Conservation (phyloP, 2,113 vertebrate genomes). For the Rafetus swinhoei region DNA sequence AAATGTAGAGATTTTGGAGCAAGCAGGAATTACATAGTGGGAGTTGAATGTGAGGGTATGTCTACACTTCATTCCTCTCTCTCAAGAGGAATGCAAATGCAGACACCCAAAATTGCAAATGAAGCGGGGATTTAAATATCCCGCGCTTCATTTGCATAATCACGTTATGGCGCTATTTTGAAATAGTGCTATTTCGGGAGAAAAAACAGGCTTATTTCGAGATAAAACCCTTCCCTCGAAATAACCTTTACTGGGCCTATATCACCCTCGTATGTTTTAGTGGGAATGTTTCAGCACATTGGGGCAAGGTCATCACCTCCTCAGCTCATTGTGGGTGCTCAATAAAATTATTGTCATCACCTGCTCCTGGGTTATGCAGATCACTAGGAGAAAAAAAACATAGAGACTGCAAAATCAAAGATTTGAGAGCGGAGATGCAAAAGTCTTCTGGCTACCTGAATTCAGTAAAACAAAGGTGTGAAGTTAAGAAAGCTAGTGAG, state of each 20-base stretch:
- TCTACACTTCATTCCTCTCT: too few relatives aligned
- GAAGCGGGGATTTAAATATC: too few relatives aligned
- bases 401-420: not conserved
- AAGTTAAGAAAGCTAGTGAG: not conserved
- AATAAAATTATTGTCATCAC: not conserved
- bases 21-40: not conserved
- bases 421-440: not conserved
- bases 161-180: too few relatives aligned
- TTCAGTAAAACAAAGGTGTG: not conserved
- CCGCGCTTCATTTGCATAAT: too few relatives aligned
- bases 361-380: not conserved
- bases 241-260: not conserved
- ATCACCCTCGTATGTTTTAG: not conserved
- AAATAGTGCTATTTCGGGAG: too few relatives aligned
- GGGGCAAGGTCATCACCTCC: not conserved
- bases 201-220: too few relatives aligned
- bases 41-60: too few relatives aligned
- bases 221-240: too few relatives aligned
- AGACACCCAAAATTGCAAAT: too few relatives aligned
- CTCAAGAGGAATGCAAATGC: too few relatives aligned
- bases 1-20: not conserved
- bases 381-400: not conserved
- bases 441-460: not conserved
- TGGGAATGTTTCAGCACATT: not conserved
- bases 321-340: not conserved